phyloP scores from a whole-genome alignment of 2,113 vertebrate species.

The Telmatochromis sp. region DNA sequence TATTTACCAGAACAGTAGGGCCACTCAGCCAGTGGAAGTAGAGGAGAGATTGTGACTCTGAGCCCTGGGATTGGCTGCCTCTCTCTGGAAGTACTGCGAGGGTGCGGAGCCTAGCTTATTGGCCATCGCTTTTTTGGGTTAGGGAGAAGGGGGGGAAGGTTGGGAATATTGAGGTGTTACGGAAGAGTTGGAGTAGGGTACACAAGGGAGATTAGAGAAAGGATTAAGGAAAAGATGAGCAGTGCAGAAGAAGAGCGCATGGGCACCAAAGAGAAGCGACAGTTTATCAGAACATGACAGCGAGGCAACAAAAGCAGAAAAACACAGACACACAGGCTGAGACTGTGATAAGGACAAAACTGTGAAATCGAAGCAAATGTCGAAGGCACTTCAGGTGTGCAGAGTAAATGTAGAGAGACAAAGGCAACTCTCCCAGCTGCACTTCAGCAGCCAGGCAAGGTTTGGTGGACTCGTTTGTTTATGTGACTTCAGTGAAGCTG shows the following conservation, averaged over 20 bases:
- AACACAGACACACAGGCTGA: background rate
- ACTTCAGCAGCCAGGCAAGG: background rate
- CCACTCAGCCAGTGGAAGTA: constrained; percentile 70
- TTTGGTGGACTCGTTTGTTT: background rate
- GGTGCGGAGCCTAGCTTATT: constrained; percentile 68
- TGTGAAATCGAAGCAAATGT: constrained; percentile 4
- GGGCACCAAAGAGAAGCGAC: constrained; percentile 22
- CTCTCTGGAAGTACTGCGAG: constrained; percentile 76
- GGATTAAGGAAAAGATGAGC: constrained; percentile 42
- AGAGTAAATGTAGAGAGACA: background rate
- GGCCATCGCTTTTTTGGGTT: constrained; percentile 53
- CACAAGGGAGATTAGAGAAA: constrained; percentile 39
- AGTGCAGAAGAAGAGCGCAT: constrained; percentile 25
- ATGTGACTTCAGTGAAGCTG: background rate
- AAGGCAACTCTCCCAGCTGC: background rate
- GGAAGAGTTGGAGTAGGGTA: constrained; percentile 32
- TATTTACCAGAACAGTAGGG: constrained; percentile 69
- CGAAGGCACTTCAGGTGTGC: background rate
- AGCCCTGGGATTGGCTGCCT: constrained; percentile 67
- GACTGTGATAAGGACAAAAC: constrained; percentile 26
- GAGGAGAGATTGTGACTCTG: constrained; percentile 68
- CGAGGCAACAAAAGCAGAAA: background rate
- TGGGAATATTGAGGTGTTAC: constrained; percentile 29
- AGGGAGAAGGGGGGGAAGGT: background rate
- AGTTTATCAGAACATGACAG: constrained; percentile 35